Conservation (phyloP, 2,888 invertebrate species). For the Orthonychiurus folsomi region DNA sequence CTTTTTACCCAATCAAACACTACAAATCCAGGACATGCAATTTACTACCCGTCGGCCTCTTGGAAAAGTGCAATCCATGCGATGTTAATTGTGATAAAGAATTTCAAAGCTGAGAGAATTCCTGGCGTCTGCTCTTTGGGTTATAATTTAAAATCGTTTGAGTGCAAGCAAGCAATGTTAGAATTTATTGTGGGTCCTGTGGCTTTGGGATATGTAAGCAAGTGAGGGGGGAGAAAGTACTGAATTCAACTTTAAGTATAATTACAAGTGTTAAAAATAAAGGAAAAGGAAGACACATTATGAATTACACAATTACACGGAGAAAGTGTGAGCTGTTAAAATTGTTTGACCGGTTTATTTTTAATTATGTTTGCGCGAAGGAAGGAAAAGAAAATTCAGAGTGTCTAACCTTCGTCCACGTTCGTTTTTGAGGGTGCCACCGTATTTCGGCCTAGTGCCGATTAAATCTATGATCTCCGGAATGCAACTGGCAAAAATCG, state of each 20-base stretch:
- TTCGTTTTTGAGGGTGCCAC: constrained; percentile 99
- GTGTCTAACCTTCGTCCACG: constrained; percentile 88
- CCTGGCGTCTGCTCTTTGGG: no score
- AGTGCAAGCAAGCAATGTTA: background rate
- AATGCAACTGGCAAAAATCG: constrained; percentile 99
- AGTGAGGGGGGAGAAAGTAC: background rate
- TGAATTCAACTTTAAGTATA: background rate
- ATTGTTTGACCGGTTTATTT: background rate
- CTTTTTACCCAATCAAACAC: no score
- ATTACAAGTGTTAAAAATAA: no score
- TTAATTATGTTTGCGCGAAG: background rate
- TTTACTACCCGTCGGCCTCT: background rate
- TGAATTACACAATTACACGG: background rate
- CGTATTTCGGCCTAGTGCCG: constrained; percentile 99
- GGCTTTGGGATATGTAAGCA: background rate
- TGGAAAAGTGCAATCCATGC: background rate
- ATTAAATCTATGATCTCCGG: constrained; percentile 99
- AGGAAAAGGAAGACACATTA: background rate
- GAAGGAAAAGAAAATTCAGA: background rate
- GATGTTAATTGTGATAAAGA: background rate
- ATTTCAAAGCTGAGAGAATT: no score
- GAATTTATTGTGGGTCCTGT: background rate
- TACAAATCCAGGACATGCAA: no score
- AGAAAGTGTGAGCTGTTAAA: background rate
- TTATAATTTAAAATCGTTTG: background rate